phyloP scores from a whole-genome alignment of 2,888 invertebrate species.

The Stenurella melanura region DNA sequence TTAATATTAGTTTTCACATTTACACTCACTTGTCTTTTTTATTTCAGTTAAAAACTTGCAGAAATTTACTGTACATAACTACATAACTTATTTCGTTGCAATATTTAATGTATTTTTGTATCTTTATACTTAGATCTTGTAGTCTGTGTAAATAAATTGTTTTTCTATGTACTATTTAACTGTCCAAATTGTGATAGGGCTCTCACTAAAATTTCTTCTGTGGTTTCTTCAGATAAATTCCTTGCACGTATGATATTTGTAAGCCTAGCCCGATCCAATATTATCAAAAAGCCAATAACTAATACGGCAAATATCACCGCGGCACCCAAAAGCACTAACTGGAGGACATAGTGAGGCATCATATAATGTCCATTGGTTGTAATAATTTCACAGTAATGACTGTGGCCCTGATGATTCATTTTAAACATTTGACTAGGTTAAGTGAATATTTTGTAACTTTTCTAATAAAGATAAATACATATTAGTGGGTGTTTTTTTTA shows the following conservation, averaged over 20 bases:
- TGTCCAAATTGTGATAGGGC: slow-evolving; percentile 47
- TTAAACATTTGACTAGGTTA: neutral
- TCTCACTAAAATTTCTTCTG: slow-evolving; percentile 42
- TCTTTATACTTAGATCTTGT: slow-evolving; percentile 47
- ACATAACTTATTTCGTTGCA: slow-evolving; percentile 32
- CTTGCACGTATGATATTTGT: slow-evolving; percentile 63
- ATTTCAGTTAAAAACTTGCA: slow-evolving; percentile 26
- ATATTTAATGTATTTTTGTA: slow-evolving; percentile 43
- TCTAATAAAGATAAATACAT: slow-evolving; percentile 4
- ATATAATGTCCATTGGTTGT: slow-evolving; percentile 51
- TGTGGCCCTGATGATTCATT: slow-evolving; percentile 26
- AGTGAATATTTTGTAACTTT: slow-evolving; percentile 17
- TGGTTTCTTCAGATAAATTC: slow-evolving; percentile 32
- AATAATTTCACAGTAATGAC: slow-evolving; percentile 57
- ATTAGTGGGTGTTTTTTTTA: slow-evolving; percentile 18
- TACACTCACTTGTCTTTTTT: slow-evolving; percentile 9
- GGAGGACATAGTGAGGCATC: slow-evolving; percentile 58
- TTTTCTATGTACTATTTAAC: slow-evolving; percentile 38
- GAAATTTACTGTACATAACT: neutral
- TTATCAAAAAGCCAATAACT: slow-evolving; percentile 61
- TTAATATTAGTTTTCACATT: neutral
- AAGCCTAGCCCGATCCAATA: slow-evolving; percentile 59
- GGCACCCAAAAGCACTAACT: slow-evolving; percentile 58
- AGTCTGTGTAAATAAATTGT: slow-evolving; percentile 47
- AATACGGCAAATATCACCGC: slow-evolving; percentile 61